phyloP scores from a whole-genome alignment of 2,113 vertebrate genomes.

The Enhydra lutris region DNA sequence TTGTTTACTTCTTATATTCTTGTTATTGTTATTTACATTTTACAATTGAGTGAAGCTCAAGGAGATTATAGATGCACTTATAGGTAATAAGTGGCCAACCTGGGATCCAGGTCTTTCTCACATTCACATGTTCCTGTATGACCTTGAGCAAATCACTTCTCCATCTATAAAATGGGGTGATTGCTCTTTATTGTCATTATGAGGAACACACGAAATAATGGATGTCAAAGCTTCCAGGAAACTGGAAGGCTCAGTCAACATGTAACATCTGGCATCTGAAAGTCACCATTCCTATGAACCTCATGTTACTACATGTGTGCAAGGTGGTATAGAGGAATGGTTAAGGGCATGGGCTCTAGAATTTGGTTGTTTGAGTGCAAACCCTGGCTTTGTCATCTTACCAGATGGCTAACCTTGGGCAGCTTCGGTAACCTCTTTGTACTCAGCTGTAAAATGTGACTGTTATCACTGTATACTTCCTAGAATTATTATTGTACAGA shows the following conservation, averaged over 20 bases:
- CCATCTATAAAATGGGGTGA: neutral
- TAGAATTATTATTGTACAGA: neutral
- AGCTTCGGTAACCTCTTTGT: neutral
- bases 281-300: neutral
- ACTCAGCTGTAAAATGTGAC: neutral
- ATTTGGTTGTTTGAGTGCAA: neutral
- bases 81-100: neutral
- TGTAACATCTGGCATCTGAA: neutral
- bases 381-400: neutral
- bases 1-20: neutral
- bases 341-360: neutral
- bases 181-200: neutral
- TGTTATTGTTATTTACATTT: neutral
- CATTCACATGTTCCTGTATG: neutral
- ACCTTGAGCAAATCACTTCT: slow-evolving; percentile 40
- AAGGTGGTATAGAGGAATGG: neutral
- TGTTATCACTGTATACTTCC: neutral
- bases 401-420: neutral
- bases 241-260: neutral
- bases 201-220: neutral
- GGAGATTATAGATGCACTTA: neutral
- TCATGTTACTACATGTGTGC: neutral
- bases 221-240: neutral
- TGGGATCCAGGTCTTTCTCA: neutral
- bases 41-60: neutral